Percentiles rank a stretch among this genome's conserved stretches.
These are phyloP conservation scores for Salvelinus sp. DNA, from an alignment of 2,113 vertebrate genomes.

Conservation along the genomic window DNA sequence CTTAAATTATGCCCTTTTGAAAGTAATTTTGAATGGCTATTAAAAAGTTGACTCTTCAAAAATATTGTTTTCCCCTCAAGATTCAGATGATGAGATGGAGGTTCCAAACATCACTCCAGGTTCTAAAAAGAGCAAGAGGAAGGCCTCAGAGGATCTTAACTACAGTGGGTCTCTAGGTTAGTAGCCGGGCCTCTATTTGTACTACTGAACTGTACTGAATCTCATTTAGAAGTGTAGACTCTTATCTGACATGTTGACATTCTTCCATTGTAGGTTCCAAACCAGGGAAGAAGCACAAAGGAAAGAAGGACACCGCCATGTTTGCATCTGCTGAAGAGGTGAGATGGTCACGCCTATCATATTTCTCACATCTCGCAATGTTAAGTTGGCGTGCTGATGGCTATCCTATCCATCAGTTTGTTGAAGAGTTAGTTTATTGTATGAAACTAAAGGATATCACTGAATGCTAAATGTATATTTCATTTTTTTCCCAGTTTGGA, in stretches of 20 bases:
- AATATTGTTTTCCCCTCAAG: slow-evolving; percentile 22
- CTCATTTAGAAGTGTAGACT: not conserved
- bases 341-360: slow-evolving; percentile 10
- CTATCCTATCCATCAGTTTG: not conserved
- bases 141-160: slow-evolving; percentile 60
- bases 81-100: slow-evolving; percentile 38
- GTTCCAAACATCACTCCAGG: slow-evolving; percentile 29
- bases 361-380: not conserved
- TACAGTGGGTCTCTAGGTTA: slow-evolving; percentile 66
- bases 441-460: not conserved
- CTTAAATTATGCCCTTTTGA: too few species aligned
- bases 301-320: slow-evolving; percentile 60
- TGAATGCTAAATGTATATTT: slow-evolving; percentile 24
- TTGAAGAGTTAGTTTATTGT: not conserved
- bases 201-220: too few species aligned
- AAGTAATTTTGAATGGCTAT: too few species aligned
- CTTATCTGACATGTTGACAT: not conserved
- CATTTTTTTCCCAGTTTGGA: slow-evolving; percentile 90
- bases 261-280: slow-evolving; percentile 62
- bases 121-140: slow-evolving; percentile 74
- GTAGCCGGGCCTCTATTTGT: slow-evolving; percentile 29
- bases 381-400: too few species aligned
- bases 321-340: slow-evolving; percentile 92
- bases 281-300: slow-evolving; percentile 71
- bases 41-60: not conserved